phyloP scores from a whole-genome alignment of 2,888 invertebrate genomes.

The Oscheius sp. region DNA sequence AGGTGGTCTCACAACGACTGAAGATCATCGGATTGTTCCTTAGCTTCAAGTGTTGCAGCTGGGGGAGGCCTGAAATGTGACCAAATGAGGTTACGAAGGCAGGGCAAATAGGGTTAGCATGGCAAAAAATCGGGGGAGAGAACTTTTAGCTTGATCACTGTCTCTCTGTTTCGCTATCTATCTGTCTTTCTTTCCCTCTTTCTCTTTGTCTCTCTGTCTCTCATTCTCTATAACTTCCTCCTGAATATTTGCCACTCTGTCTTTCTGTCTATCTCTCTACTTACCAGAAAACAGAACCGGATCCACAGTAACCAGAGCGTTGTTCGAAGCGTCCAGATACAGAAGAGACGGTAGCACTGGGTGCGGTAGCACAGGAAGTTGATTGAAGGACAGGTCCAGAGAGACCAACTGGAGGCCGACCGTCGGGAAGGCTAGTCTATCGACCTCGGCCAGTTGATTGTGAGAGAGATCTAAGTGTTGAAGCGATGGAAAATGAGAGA shows the following conservation, averaged over 20 bases:
- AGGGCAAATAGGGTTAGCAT: background rate
- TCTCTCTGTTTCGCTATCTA: too few relatives aligned
- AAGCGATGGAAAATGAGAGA: constrained; percentile 56
- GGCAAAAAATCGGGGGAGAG: background rate
- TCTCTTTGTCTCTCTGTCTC: too few relatives aligned
- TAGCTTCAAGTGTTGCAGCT: constrained; percentile 34
- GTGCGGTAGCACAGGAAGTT: constrained; percentile 56
- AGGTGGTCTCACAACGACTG: constrained; percentile 37
- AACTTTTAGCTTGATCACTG: background rate
- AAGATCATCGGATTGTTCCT: constrained; percentile 31
- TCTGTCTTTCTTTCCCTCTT: too few relatives aligned
- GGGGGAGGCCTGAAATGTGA: constrained; percentile 35
- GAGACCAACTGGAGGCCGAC: constrained; percentile 57
- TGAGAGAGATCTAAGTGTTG: constrained; percentile 64
- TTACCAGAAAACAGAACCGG: constrained; percentile 55
- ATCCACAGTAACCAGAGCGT: constrained; percentile 56
- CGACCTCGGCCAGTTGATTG: constrained; percentile 58
- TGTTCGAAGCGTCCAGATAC: constrained; percentile 62
- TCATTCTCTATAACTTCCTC: too few relatives aligned
- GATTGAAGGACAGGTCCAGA: constrained; percentile 53
- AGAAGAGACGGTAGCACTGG: constrained; percentile 65
- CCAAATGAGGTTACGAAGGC: background rate
- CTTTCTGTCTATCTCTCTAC: background rate
- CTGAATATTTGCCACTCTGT: too few relatives aligned
- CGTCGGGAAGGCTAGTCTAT: constrained; percentile 53